Evolutionary conservation across 1,140 invertebrate species (phyloP), one percentile per base, ranked within the genome.

Genomic region (Drosophila rufa): DNA sequence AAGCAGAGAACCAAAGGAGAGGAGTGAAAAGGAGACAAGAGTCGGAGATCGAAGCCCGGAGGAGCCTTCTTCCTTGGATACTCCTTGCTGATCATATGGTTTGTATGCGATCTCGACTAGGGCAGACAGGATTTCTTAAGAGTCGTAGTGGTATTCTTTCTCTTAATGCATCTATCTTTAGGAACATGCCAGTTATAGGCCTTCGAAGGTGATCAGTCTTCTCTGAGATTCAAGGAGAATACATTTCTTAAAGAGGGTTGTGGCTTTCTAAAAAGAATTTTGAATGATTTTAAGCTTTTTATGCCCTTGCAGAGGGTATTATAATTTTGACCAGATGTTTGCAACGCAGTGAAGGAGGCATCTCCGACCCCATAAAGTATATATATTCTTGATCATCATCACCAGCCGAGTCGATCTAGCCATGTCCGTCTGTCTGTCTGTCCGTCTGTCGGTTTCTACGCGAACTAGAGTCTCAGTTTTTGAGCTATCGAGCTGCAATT

Each of bases 1-100:
- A 62, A 81, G 64, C 53, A 80, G 59, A 36, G 19, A 8, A 17
- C 58, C 58, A 11, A 47, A 76, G 59, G 58, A 65, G 65, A 46
- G 56, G 42, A n/a, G 48, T 6, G 38, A 1, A 40, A 56, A 40
- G 38, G 22, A 45, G 36, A 17, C 43, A 30, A 66, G 3, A 56
- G 36, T 38, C 17, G n/a, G 15, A 4, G 27, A 22, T 3, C 12
- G 22, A 11, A 22, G 55, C 19, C 1, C 33, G 7, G 38, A 27
- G 27, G 48, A 75, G 30, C 8, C 19, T 40, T n/a, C 2, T 43
- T 56, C 43, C 50, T 45, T 22, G 40, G 9, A 70, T 69, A 15
- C 56, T 65, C 40, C 56, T 58, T 8, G 14, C 17, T 36, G 22
- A 57, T 42, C 45, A 38, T n/a, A 25, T 38, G 71, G 71, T 75